These are phyloP conservation scores for Chromoteleia sp. DNA, from an alignment of 2,888 invertebrate genomes.

Conservation along the genomic window DNA sequence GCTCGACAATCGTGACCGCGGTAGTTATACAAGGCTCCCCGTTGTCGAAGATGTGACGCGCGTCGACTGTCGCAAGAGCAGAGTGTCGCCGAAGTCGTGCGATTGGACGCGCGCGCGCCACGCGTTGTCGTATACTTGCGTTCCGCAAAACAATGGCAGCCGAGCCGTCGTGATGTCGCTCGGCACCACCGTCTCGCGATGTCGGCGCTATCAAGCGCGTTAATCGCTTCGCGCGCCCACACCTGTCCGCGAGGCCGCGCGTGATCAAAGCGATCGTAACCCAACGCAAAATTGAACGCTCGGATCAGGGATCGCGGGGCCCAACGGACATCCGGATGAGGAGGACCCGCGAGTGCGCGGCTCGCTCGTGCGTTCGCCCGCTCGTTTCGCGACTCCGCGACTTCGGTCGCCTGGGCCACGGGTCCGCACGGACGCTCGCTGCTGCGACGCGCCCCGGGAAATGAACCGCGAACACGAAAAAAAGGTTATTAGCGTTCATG, in stretches of 20 bases:
- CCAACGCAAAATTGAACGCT: no score
- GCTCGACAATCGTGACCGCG: slow-evolving; percentile 6
- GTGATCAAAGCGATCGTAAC: no score
- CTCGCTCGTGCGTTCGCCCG: slow-evolving; percentile 17
- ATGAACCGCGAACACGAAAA: slow-evolving; percentile 9
- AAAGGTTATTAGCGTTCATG: slow-evolving; percentile 16
- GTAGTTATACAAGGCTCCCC: neutral
- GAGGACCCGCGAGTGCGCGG: slow-evolving; percentile 23
- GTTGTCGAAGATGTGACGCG: slow-evolving; percentile 19
- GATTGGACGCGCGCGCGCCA: neutral
- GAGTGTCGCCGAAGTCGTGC: neutral
- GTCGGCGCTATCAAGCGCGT: slow-evolving; percentile 33
- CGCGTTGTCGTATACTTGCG: neutral
- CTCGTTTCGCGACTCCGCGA: neutral
- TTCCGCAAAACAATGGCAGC: slow-evolving; percentile 36
- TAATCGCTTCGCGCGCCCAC: slow-evolving; percentile 25
- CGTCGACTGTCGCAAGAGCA: neutral
- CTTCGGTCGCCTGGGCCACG: neutral
- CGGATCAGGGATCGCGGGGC: neutral
- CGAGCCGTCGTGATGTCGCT: slow-evolving; percentile 1
- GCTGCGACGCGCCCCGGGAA: neutral
- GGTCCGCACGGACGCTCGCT: neutral
- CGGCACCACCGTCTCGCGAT: slow-evolving; percentile 1
- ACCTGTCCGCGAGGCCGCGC: slow-evolving; percentile 12
- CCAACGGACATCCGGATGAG: slow-evolving; percentile 14